Evolutionary conservation across 1,140 invertebrate species (phyloP), one percentile per base, ranked within the genome.

Genomic region (Heliconius congener): DNA sequence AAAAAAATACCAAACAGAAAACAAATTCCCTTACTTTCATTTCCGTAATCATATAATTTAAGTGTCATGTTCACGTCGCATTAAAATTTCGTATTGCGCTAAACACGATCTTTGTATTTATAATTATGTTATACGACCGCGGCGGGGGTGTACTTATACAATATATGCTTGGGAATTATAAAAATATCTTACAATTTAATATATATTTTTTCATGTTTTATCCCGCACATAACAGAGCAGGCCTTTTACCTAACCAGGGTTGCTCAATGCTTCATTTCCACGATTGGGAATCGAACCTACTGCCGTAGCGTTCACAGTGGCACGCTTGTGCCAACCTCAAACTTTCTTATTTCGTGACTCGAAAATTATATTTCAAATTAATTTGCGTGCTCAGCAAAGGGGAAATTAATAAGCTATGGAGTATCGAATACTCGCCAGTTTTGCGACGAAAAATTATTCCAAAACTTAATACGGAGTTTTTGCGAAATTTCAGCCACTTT

Each of bases 361-460:
- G 9, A 66, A 66, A 78, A 60, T 78, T 73, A 60, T 23, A 50
- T 39, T 70, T 74, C 9, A 60, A 66, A 78, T 78, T 78, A 78
- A 74, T 78, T 78, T 74, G 23, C 70, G 37, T 70, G 18, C 55
- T 73, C 77, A 46, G 71, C 77, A 39, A 72, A 74, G 77, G 55
- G 52, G 16, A 78, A 74, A 50, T 42, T 78, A 23, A 34, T 50
- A 50, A 50, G 72, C 77, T 60, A 74, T 42, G 30, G 52, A 78
- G 18, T 46, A 39, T 52, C 39, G 55, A 46, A 50, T 16, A 46
- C 23, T 23, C 55, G 18, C 23, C 1, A 16, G 13, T 66, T 76
- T 76, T 46, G 57, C 34, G 16, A 42, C n/a, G 74, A 19, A 76
- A 76, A 75, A 74, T 50, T 71, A 70, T 13, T 50, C 57, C 34